These are phyloP conservation scores for Onychostoma macrolepis DNA, from an alignment of 2,113 vertebrate species.

Conservation along the genomic window DNA sequence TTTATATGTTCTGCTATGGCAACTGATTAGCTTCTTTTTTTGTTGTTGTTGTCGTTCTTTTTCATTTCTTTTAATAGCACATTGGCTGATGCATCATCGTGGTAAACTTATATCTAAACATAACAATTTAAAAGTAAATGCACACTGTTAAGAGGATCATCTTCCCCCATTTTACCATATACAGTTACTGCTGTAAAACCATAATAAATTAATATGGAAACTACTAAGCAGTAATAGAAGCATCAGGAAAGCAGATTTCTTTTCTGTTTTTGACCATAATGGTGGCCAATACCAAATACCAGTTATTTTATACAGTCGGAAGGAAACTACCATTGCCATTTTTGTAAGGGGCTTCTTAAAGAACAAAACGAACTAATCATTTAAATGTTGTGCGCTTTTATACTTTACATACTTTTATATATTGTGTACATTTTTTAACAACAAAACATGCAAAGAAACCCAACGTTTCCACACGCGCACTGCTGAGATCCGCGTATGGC, in stretches of 20 bases:
- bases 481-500: not conserved
- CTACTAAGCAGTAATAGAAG: not conserved
- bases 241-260: no score
- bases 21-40: not conserved
- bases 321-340: not conserved
- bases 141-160: not conserved
- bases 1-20: not conserved
- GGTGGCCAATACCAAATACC: not conserved
- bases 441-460: not conserved
- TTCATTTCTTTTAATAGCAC: not conserved
- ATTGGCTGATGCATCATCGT: not conserved
- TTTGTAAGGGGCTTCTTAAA: not conserved
- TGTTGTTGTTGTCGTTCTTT: not conserved
- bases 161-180: not conserved
- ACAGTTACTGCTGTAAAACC: not conserved
- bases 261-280: no score
- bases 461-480: not conserved
- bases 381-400: not conserved
- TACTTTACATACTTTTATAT: not conserved
- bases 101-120: not conserved
- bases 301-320: not conserved
- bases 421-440: not conserved
- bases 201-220: not conserved
- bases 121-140: not conserved
- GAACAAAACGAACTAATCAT: not conserved